phyloP scores from a whole-genome alignment of 2,888 invertebrate species.

The Timandra comae region DNA sequence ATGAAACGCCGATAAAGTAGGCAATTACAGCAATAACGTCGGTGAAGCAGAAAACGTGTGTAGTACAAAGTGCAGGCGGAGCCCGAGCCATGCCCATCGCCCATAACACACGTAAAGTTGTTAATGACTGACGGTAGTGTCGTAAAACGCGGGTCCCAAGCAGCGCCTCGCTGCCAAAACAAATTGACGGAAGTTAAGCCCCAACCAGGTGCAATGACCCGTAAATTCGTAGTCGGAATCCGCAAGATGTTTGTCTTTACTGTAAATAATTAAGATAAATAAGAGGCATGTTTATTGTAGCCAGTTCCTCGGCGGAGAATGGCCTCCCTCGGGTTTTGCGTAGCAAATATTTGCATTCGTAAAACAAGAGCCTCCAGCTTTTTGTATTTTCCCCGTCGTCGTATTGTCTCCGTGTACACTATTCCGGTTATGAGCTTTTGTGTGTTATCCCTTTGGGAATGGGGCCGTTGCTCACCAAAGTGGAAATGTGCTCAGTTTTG shows the following conservation, averaged over 20 bases:
- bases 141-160: constrained; percentile 5
- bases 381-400: constrained; percentile 22
- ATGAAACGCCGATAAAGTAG: constrained; percentile 4
- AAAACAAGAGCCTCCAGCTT: constrained; percentile 20
- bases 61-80: not conserved
- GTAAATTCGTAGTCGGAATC: not conserved
- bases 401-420: constrained; percentile 21
- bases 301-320: constrained; percentile 10
- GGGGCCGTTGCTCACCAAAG: constrained; percentile 14
- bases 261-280: too few relatives aligned
- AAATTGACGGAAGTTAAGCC: constrained; percentile 16
- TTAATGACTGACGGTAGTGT: constrained; percentile 10
- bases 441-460: constrained; percentile 18
- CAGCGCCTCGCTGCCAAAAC: constrained; percentile 3
- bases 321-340: constrained; percentile 17
- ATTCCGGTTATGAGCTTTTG: constrained; percentile 20
- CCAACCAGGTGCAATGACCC: not conserved
- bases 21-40: not conserved
- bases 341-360: constrained; percentile 20
- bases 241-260: not conserved
- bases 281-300: too few relatives aligned
- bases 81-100: constrained; percentile 1
- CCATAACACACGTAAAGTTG: constrained; percentile 7
- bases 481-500: constrained; percentile 5
- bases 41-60: constrained; percentile 1